Evolutionary conservation across 64 coral and sea anemone species (phyloP).

Genomic region (Anthopleura sola): DNA sequence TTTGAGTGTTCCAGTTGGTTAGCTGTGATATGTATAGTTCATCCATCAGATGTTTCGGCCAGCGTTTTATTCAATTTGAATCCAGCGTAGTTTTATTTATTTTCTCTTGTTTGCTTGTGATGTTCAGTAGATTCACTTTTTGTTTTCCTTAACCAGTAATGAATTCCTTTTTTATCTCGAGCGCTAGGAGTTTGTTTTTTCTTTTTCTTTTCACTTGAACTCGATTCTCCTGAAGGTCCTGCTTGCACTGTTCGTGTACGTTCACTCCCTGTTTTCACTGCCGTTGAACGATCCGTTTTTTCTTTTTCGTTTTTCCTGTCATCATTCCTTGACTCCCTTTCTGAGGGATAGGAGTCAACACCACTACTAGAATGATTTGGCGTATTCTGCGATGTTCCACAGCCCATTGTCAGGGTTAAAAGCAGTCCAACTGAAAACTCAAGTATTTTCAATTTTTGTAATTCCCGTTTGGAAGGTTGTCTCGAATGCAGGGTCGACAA

Average conservation of each 20-base stretch:
- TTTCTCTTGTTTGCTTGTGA: not conserved
- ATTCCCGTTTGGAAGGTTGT: not conserved
- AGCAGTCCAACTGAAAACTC: not conserved
- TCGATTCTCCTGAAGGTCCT: not conserved
- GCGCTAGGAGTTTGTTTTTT: not conserved
- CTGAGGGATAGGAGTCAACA: not conserved
- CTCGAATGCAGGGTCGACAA: not conserved
- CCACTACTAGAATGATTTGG: not conserved
- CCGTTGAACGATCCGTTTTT: not conserved
- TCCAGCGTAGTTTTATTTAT: not conserved
- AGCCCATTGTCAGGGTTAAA: not conserved
- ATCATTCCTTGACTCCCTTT: not conserved
- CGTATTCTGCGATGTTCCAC: not conserved
- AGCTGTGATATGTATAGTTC: too few relatives aligned
- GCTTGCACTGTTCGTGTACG: not conserved
- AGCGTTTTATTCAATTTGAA: not conserved
- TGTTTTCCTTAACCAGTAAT: not conserved
- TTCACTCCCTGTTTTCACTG: not conserved
- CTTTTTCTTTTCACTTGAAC: not conserved
- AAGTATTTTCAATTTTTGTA: not conserved
- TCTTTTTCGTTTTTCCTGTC: not conserved
- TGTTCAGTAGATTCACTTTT: not conserved
- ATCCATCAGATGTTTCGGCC: not conserved
- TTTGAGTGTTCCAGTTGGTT: too few relatives aligned
- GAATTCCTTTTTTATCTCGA: not conserved